Evolutionary conservation across 2,797 vertebrate genomes (phyloP), one percentile per base, ranked within the genome.

Genomic region (Ataeniobius toweri): DNA sequence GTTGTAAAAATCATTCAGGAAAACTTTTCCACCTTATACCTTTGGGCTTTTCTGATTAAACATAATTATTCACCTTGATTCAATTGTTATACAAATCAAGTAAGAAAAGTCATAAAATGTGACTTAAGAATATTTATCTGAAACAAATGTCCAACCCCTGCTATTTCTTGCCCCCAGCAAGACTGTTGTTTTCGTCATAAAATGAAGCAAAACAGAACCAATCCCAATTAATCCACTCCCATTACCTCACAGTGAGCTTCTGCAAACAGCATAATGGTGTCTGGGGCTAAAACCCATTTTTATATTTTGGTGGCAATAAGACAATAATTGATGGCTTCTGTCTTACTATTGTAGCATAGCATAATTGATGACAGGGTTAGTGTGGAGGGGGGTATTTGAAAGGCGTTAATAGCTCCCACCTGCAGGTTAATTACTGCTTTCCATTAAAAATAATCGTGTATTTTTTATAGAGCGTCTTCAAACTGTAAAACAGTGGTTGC

Each of bases 231-330:
- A 84, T 83, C 84, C 75, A 79, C 75, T 74, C 86, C 83, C 76
- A 82, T 70, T 20, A 2, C 81, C 76, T 79, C 48, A 0, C 56
- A 44, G 71, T 26, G 68, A 58, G 72, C 24, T 58, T 76, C 69
- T 68, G 76, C 84, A 86, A 88, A 85, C 81, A 86, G 88, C 80
- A 44, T 72, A 80, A 44, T 41, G 39, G 81, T 72, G 80, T 78
- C 83, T 76, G 70, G 75, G 70, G 65, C 77, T 69, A 72, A 82
- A 78, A 39, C 71, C 51, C 46, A 73, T 78, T 73, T 85, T 70
- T 24, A 46, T 59, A 85, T 89, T 89, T 88, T 89, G 90, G 89
- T 89, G 89, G 84, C 84, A 80, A 89, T 89, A 36, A 76, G 65
- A 75, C 58, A 48, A 56, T 58, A 71, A 69, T 56, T 13, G 0